A percentile compares a stretch with the other conserved stretches of the same genome.
phyloP scores from a whole-genome alignment of 2,797 vertebrate species.

The Spinus olivaceus region DNA sequence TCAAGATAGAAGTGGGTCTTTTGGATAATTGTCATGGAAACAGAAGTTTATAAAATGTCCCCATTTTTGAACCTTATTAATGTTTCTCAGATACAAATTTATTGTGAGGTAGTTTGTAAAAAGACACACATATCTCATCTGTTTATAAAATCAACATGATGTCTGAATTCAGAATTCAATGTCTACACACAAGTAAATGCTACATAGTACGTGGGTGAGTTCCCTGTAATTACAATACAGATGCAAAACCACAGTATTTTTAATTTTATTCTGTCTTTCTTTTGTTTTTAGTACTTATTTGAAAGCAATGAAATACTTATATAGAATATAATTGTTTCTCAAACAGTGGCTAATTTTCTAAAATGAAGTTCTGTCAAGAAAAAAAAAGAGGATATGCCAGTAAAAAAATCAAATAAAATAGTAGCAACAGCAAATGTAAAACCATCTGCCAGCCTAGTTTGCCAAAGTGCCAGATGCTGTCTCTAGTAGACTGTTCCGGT shows the following conservation, averaged over 20 bases:
- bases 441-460: background rate
- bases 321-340: background rate
- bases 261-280: background rate
- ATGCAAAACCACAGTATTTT: background rate
- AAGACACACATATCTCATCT: background rate
- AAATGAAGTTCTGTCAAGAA: background rate
- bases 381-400: background rate
- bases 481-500: background rate
- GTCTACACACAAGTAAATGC: background rate
- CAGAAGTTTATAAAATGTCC: background rate
- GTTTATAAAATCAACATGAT: background rate
- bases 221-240: background rate
- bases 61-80: background rate
- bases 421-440: background rate
- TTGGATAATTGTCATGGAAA: background rate
- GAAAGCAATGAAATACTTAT: background rate
- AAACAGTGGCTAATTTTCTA: background rate
- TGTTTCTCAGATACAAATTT: background rate
- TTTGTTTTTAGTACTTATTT: background rate
- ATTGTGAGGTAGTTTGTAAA: background rate
- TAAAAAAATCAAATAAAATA: background rate
- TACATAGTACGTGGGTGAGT: accelerated
- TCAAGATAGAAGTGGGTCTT: accelerated
- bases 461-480: conserved; percentile 22
- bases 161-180: background rate